phyloP scores from a whole-genome alignment of 2,113 vertebrate genomes.

The Sander lucioperca region DNA sequence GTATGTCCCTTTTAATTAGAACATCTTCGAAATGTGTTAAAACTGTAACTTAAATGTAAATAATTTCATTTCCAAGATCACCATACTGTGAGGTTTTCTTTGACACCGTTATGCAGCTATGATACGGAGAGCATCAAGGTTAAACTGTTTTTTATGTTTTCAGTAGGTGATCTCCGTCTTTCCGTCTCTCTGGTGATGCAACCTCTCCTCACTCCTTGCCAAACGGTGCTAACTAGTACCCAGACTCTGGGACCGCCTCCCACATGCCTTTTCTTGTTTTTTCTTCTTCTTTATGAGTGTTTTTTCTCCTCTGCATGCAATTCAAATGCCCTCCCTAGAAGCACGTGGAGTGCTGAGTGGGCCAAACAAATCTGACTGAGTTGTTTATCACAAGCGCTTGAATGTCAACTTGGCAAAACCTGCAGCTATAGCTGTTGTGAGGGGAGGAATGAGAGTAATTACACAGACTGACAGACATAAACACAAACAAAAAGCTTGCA shows the following conservation, averaged over 20 bases:
- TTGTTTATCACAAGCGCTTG: constrained; percentile 70
- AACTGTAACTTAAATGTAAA: constrained; percentile 32
- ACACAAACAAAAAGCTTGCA: constrained; percentile 56
- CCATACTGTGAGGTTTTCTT: constrained; percentile 28
- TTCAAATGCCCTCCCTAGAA: constrained; percentile 72
- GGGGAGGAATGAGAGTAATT: constrained; percentile 72
- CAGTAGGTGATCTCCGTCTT: constrained; percentile 64
- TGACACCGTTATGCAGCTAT: constrained; percentile 50
- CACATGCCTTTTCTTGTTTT: constrained; percentile 9
- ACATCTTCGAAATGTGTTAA: constrained; percentile 16
- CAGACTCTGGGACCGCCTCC: constrained; percentile 35
- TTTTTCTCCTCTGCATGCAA: not conserved
- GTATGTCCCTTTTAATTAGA: constrained; percentile 11
- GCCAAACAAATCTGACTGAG: constrained; percentile 68
- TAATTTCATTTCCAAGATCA: constrained; percentile 60
- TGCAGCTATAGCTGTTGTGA: constrained; percentile 73
- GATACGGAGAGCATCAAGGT: constrained; percentile 68
- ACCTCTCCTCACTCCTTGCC: constrained; percentile 72
- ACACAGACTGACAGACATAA: constrained; percentile 72
- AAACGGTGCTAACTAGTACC: constrained; percentile 64
- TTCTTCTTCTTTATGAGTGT: constrained; percentile 17
- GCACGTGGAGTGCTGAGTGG: constrained; percentile 38
- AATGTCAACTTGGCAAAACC: constrained; percentile 75
- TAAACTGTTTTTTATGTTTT: constrained; percentile 74
- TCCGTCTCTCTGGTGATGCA: constrained; percentile 71